phyloP scores from a whole-genome alignment of 35 echinoderm and acorn worm genomes.

The Lytechinus pictus region DNA sequence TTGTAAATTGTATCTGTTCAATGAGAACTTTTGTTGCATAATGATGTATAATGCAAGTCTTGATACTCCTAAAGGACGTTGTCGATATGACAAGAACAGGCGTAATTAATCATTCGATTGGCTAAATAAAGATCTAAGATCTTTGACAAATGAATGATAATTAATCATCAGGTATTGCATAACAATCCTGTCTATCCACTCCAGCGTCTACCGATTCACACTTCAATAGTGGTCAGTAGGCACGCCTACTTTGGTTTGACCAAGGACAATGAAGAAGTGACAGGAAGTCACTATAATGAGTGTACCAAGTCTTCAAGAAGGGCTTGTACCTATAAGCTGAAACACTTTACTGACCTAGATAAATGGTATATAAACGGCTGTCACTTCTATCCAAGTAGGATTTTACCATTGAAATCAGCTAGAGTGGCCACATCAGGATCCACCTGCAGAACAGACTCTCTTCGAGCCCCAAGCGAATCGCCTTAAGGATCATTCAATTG shows the following conservation, averaged over 20 bases:
- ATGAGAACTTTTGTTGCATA: too few relatives aligned
- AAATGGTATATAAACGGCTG: neutral
- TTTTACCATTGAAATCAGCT: neutral
- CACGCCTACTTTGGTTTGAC: neutral
- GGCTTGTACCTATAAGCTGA: neutral
- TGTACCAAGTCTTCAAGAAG: neutral
- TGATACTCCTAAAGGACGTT: too few relatives aligned
- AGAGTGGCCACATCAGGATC: neutral
- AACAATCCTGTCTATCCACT: neutral
- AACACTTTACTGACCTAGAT: neutral
- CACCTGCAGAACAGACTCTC: neutral
- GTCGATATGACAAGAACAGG: neutral
- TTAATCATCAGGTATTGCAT: neutral
- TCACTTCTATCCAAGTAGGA: neutral
- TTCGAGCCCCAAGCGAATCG: neutral
- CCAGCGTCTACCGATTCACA: neutral
- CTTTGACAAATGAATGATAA: neutral
- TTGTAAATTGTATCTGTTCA: too few relatives aligned
- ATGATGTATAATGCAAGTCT: too few relatives aligned
- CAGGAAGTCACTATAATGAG: neutral
- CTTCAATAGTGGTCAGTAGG: neutral
- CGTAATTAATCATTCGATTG: neutral
- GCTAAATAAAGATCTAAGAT: neutral
- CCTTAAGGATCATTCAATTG: neutral
- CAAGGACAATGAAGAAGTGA: neutral